phyloP scores from a whole-genome alignment of 2,113 vertebrate species.

The Micromys minutus region DNA sequence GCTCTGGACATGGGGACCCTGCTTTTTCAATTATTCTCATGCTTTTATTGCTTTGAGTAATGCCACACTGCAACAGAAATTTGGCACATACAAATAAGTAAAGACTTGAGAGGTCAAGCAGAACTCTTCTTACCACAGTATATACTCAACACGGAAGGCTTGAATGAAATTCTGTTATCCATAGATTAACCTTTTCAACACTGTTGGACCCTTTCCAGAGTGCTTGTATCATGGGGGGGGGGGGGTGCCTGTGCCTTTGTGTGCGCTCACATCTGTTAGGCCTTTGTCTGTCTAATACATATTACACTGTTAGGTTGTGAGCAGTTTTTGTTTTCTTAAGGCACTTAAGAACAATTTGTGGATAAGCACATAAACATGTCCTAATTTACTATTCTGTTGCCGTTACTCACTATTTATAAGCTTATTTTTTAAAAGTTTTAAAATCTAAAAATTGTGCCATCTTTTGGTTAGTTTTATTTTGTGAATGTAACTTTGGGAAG shows the following conservation, averaged over 20 bases:
- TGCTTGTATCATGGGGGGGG: no score
- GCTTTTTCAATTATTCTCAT: rapidly evolving
- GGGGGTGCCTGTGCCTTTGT: not conserved
- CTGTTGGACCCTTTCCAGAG: not conserved
- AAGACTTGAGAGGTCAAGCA: not conserved
- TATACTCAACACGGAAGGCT: not conserved
- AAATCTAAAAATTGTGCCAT: not conserved
- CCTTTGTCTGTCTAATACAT: not conserved
- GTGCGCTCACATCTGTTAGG: no score
- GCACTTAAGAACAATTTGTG: not conserved
- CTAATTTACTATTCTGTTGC: not conserved
- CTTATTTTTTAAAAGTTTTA: not conserved
- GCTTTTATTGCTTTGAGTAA: rapidly evolving
- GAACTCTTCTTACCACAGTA: not conserved
- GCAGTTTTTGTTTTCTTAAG: not conserved
- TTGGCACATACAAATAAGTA: not conserved
- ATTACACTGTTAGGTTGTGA: not conserved
- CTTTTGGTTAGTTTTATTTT: not conserved
- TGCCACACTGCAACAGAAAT: not conserved
- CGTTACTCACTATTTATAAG: not conserved
- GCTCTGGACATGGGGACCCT: not conserved
- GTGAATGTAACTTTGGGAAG: not conserved
- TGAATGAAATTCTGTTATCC: not conserved
- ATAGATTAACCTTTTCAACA: not conserved
- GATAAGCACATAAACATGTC: not conserved